Percentiles rank a stretch among this genome's conserved stretches.
These are phyloP conservation scores for Luehdorfia chinensis DNA, from an alignment of 1,140 invertebrate genomes.

Conservation along the genomic window DNA sequence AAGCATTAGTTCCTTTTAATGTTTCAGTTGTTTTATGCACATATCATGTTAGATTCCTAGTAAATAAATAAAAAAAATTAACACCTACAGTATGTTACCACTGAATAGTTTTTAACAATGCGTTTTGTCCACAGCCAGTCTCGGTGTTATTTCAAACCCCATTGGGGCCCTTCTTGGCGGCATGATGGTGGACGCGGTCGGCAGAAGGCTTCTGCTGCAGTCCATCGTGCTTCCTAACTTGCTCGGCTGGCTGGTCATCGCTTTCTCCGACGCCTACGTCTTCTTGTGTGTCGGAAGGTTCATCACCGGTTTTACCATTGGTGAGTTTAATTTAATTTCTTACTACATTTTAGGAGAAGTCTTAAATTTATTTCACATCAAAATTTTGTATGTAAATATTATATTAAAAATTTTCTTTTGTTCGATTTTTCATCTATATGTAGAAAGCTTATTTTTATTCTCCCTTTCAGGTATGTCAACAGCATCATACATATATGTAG, in stretches of 20 bases:
- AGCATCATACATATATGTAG: slow-evolving; percentile 80
- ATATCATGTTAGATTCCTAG: no score
- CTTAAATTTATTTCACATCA: no score
- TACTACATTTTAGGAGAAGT: no score
- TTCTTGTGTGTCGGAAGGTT: slow-evolving; percentile 84
- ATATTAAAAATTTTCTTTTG: no score
- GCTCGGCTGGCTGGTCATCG: slow-evolving; percentile 86
- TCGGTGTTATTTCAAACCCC: slow-evolving; percentile 86
- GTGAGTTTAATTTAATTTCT: slow-evolving; percentile 52
- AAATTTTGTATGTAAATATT: no score
- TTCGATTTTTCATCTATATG: no score
- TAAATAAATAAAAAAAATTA: no score
- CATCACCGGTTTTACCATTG: slow-evolving; percentile 84
- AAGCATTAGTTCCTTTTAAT: no score
- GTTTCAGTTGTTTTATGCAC: no score
- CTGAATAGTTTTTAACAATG: no score
- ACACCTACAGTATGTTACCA: no score
- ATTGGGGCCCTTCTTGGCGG: slow-evolving; percentile 83
- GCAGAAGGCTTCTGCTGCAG: slow-evolving; percentile 84
- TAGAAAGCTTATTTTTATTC: neutral
- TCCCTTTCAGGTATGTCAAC: slow-evolving; percentile 78
- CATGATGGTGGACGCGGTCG: slow-evolving; percentile 82
- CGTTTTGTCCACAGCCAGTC: slow-evolving; percentile 77
- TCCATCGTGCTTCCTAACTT: slow-evolving; percentile 85
- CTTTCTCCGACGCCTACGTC: slow-evolving; percentile 78